A percentile compares a stretch with the other conserved stretches of the same genome.
These are phyloP conservation scores for Ptilodon capucinus DNA, from an alignment of 2,888 invertebrate species.

Conservation along the genomic window DNA sequence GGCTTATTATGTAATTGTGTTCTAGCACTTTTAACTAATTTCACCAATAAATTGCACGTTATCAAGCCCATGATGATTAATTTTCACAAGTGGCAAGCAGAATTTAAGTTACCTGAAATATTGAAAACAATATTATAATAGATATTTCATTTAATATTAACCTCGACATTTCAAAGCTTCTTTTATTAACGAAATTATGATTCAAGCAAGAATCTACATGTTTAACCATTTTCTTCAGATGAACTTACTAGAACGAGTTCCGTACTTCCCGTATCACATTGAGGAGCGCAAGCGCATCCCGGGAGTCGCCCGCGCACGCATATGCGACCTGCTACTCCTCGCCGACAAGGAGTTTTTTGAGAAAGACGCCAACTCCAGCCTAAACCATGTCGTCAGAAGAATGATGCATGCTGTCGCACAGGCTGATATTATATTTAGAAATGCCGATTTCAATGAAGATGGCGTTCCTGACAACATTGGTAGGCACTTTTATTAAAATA, in stretches of 20 bases:
- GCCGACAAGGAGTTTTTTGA: slow-evolving; percentile 75
- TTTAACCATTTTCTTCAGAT: slow-evolving; percentile 16
- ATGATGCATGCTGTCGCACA: slow-evolving; percentile 77
- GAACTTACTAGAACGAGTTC: slow-evolving; percentile 26
- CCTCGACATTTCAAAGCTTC: too few relatives aligned
- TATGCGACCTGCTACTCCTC: slow-evolving; percentile 73
- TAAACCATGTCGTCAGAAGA: slow-evolving; percentile 65
- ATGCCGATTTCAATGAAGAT: slow-evolving; percentile 79
- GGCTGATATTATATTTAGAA: slow-evolving; percentile 79
- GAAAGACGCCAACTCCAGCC: slow-evolving; percentile 68
- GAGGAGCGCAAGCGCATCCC: slow-evolving; percentile 42
- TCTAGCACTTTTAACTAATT: too few relatives aligned
- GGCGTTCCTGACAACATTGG: slow-evolving; percentile 80
- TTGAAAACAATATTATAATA: too few relatives aligned
- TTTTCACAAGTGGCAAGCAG: too few relatives aligned
- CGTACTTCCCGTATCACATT: slow-evolving; percentile 55
- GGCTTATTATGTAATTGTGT: too few relatives aligned
- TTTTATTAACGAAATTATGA: too few relatives aligned
- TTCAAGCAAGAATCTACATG: too few relatives aligned
- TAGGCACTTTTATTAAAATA: slow-evolving; percentile 29
- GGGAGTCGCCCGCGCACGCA: slow-evolving; percentile 58
- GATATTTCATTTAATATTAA: too few relatives aligned
- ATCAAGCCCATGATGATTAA: too few relatives aligned
- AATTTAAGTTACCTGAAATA: too few relatives aligned
- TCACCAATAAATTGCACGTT: too few relatives aligned